Evolutionary conservation across 2,113 vertebrate species (phyloP), one percentile per base, ranked within the genome.

Genomic region (Salvelinus fontinalis): DNA sequence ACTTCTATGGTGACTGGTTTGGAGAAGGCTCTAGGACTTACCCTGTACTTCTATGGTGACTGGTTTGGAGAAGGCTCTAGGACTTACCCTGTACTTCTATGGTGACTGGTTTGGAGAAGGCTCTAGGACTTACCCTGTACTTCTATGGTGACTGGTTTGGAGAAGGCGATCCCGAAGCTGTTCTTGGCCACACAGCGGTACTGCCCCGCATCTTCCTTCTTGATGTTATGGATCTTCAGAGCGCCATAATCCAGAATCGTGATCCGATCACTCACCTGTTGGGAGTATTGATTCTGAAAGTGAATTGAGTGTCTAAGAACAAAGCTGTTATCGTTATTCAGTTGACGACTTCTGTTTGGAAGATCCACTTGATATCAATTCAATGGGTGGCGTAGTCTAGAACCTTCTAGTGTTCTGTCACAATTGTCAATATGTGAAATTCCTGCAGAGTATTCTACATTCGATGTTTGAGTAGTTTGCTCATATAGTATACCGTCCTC

Each of bases 121-220:
- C 5, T 22, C 2, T 62, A 9, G n/a, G 2, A 64, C 92, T 92
- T 87, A 96, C 97, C 96, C 92, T 99, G 97, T 12, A 99, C 96
- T 72, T 96, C 95, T 80, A 99, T 93, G 3, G 86, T 95, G 75
- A 94, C 96, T 0, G 95, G 91, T 85, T 95, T 99, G 0, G 98
- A 99, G 85, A 96, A 97, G 16, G 93, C 95, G 18, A 93, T 93
- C 24, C 98, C 98, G n/a, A 99, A 94, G 87, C 98, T 99, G 89
- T 99, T 99, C 82, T 93, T 96, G 54, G 97, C 97, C 81, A 97
- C 91, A 76, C 98, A 99, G 3, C 96, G 95, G 81, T 99, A 99
- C 12, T 96, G 95, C 20, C 98, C 98, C 18, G 95, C 96, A 24
- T 99, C 98, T 90, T 97, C 95, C 82, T 95, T 96, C 86, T 96